A percentile compares a stretch with the other conserved stretches of the same genome.
phyloP scores from a whole-genome alignment of 1,140 invertebrate species.

The Cyphomyrmex costatus region DNA sequence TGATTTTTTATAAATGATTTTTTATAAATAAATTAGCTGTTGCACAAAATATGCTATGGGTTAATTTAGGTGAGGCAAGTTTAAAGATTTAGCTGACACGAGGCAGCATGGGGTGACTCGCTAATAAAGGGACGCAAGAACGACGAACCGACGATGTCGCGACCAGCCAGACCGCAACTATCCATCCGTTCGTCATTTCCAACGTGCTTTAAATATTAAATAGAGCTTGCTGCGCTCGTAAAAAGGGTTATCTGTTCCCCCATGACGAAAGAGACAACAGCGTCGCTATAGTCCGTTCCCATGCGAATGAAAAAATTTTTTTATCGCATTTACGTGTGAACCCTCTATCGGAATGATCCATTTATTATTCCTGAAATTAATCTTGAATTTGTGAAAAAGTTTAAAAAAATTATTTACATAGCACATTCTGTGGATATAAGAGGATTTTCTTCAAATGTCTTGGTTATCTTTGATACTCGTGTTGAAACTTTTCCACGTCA shows the following conservation, averaged over 20 bases:
- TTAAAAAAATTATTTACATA: constrained; percentile 14
- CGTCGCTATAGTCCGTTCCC: constrained; percentile 1
- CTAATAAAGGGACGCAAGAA: constrained; percentile 81
- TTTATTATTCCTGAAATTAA: neutral
- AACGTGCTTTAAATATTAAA: constrained; percentile 86
- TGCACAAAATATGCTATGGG: neutral
- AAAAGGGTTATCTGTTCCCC: constrained; percentile 82
- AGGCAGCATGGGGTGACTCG: constrained; percentile 68
- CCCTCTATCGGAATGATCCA: neutral
- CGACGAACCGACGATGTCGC: constrained; percentile 61
- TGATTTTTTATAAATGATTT: no score
- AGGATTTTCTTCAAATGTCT: neutral
- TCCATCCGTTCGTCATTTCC: constrained; percentile 84
- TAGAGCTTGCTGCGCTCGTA: constrained; percentile 83
- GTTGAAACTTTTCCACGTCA: constrained; percentile 1
- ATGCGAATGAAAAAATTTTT: constrained; percentile 39
- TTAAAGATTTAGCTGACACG: constrained; percentile 54
- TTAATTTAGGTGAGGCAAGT: constrained; percentile 39
- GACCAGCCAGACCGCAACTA: constrained; percentile 81
- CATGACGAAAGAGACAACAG: constrained; percentile 47
- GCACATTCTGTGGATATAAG: neutral
- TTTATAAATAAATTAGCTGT: constrained; percentile 20
- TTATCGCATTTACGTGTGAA: neutral
- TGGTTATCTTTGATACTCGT: neutral
- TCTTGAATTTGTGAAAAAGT: neutral